Conservation (phyloP, 2,113 vertebrate genomes). For the Crocuta crocuta region DNA sequence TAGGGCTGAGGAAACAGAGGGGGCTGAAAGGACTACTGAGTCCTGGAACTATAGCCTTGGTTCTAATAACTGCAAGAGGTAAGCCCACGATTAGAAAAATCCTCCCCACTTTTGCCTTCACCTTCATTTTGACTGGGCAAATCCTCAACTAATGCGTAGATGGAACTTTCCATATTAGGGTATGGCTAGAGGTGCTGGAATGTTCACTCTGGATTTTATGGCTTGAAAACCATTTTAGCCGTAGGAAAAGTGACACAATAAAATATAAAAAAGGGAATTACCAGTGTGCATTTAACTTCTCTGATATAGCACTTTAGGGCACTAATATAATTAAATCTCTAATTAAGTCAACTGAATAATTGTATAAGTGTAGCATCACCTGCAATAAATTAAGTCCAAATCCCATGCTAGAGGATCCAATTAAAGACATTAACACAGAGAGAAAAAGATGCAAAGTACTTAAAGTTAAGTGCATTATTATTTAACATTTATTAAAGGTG, state of each 20-base stretch:
- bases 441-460: constrained; percentile 57
- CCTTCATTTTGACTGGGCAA: background rate
- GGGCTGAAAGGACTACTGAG: background rate
- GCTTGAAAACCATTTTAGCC: constrained; percentile 3
- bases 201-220: background rate
- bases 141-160: background rate
- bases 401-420: constrained; percentile 52
- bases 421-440: constrained; percentile 65
- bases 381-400: constrained; percentile 72
- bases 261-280: constrained; percentile 5
- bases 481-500: constrained; percentile 65
- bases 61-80: background rate
- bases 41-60: background rate
- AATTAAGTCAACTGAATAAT: constrained; percentile 65
- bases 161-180: background rate
- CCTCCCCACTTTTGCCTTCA: background rate
- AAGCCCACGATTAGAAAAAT: background rate
- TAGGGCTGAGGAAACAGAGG: background rate
- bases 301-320: constrained; percentile 50
- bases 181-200: background rate
- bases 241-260: background rate
- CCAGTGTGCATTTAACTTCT: constrained; percentile 55
- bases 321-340: constrained; percentile 71
- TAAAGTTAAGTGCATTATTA: constrained; percentile 65
- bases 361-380: constrained; percentile 56